Percentiles rank a stretch among this genome's conserved stretches.
Evolutionary conservation across 2,797 vertebrate genomes (phyloP).

Genomic region (Phalanger gymnotis): DNA sequence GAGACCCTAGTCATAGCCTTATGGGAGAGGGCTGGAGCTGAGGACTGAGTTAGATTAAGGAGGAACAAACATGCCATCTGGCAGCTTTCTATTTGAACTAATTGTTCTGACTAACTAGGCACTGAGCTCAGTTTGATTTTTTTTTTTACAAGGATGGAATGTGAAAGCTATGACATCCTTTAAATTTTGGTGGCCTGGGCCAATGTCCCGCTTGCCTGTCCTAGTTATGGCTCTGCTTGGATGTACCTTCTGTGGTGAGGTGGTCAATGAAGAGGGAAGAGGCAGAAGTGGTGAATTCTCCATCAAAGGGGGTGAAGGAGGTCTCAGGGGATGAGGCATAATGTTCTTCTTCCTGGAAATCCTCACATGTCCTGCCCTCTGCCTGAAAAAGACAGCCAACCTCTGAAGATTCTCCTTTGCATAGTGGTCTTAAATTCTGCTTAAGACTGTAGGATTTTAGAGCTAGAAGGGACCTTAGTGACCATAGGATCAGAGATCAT

Average conservation of each 20-base stretch:
- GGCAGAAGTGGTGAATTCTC: constrained; percentile 80
- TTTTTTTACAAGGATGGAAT: not conserved
- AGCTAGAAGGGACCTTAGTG: not conserved
- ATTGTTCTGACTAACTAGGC: not conserved
- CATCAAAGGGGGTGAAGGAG: constrained; percentile 73
- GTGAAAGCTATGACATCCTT: not conserved
- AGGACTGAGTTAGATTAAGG: not conserved
- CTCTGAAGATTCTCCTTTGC: not conserved
- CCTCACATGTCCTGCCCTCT: constrained; percentile 88
- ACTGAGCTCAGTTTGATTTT: not conserved
- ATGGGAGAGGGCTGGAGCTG: not conserved
- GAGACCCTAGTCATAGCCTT: not conserved
- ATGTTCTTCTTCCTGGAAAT: constrained; percentile 83
- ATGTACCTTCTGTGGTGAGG: constrained; percentile 90
- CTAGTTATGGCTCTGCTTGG: not conserved
- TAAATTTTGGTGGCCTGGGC: not conserved
- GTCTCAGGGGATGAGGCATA: constrained; percentile 80
- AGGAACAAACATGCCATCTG: not conserved
- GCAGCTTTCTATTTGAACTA: not conserved
- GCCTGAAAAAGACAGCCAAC: constrained; percentile 81
- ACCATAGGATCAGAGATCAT: not conserved
- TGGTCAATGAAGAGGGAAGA: constrained; percentile 80
- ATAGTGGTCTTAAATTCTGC: not conserved
- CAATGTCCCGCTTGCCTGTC: not conserved
- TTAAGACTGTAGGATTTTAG: not conserved